phyloP scores from a whole-genome alignment of 2,797 vertebrate genomes.

The Bovichtus diacanthus region DNA sequence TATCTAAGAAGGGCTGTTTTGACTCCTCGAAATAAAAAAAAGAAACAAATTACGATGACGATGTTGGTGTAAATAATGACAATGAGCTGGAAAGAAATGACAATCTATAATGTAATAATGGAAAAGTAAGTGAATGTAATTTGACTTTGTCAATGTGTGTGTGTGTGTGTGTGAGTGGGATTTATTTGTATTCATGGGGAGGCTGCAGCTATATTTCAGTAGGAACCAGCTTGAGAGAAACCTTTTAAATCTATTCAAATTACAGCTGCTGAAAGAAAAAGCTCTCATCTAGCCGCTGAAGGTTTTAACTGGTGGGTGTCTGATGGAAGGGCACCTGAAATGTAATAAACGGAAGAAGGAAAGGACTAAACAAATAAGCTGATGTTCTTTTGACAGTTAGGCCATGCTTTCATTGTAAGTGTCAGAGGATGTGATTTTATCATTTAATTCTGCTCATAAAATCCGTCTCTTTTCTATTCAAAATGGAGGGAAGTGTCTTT shows the following conservation, averaged over 20 bases:
- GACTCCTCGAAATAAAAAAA: constrained; percentile 47
- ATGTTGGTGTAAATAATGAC: constrained; percentile 34
- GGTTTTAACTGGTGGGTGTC: constrained; percentile 62
- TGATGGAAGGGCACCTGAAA: constrained; percentile 75
- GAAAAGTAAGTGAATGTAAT: constrained; percentile 22
- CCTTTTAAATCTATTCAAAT: constrained; percentile 73
- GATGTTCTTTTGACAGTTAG: constrained; percentile 82
- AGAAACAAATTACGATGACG: constrained; percentile 19
- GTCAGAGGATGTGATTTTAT: constrained; percentile 83
- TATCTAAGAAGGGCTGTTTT: constrained; percentile 20
- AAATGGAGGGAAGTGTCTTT: constrained; percentile 77
- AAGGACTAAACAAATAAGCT: constrained; percentile 78
- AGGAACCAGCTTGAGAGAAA: constrained; percentile 52
- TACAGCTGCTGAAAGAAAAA: constrained; percentile 71
- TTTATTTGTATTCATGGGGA: constrained; percentile 55
- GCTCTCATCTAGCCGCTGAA: constrained; percentile 39
- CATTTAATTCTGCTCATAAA: constrained; percentile 82
- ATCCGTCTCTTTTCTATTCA: constrained; percentile 72
- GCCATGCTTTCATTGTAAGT: constrained; percentile 77
- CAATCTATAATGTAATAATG: constrained; percentile 22
- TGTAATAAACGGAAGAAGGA: constrained; percentile 59
- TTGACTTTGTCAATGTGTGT: constrained; percentile 29
- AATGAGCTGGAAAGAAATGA: constrained; percentile 18
- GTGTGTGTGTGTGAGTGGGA: background rate
- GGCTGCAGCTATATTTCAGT: constrained; percentile 63